Conservation (phyloP, 2,888 invertebrate genomes). For the Synergus umbraculus region DNA sequence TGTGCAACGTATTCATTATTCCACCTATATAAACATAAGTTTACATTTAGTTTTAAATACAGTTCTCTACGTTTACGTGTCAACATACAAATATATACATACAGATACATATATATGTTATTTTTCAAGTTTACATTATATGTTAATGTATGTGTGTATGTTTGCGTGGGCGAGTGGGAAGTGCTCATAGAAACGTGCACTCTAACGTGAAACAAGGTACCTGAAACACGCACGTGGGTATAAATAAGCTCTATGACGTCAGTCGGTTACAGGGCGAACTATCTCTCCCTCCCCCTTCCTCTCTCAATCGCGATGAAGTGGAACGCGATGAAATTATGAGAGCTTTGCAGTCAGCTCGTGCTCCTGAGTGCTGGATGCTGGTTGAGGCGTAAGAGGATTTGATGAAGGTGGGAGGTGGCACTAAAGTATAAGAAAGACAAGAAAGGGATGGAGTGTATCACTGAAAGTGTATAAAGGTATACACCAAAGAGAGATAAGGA, state of each 20-base stretch:
- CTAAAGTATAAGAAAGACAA: conserved; percentile 9
- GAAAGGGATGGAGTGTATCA: conserved; percentile 20
- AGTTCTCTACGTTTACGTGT: too few relatives aligned
- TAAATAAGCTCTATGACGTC: conserved; percentile 67
- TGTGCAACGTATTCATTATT: too few relatives aligned
- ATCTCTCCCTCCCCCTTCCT: conserved; percentile 48
- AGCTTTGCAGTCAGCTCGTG: conserved; percentile 29
- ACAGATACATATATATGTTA: not conserved
- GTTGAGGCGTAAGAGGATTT: not conserved
- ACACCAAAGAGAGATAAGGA: not conserved
- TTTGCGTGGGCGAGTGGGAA: conserved; percentile 43
- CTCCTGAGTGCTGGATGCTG: conserved; percentile 5
- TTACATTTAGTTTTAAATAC: too few relatives aligned
- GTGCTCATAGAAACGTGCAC: conserved; percentile 47
- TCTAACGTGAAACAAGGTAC: conserved; percentile 49
- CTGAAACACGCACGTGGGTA: conserved; percentile 49
- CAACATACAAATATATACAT: not conserved
- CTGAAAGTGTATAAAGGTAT: not conserved
- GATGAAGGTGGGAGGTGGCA: conserved; percentile 9
- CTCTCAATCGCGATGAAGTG: conserved; percentile 43
- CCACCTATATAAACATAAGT: too few relatives aligned
- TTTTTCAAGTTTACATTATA: not conserved
- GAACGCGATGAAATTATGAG: conserved; percentile 39
- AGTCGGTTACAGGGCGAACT: conserved; percentile 48
- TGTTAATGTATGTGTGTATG: conserved; percentile 36